Conservation (phyloP, 2,113 vertebrate genomes). For the Pygathrix nemaeus region DNA sequence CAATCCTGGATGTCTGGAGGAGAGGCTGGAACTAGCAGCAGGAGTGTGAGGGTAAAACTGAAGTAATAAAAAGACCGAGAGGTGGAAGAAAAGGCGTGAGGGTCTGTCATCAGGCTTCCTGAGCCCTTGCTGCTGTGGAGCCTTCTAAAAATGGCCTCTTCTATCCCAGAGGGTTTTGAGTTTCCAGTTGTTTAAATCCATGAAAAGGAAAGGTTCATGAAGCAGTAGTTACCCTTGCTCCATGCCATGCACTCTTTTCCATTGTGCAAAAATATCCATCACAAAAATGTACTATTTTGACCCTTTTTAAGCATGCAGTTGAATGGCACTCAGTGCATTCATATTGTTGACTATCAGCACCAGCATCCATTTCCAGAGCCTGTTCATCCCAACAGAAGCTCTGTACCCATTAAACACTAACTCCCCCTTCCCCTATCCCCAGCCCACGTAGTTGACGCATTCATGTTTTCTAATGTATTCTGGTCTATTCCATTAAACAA, state of each 20-base stretch:
- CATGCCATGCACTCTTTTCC: fast-evolving
- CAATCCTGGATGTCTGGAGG: fast-evolving
- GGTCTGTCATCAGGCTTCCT: neutral
- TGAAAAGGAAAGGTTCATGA: neutral
- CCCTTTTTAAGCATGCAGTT: neutral
- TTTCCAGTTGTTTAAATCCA: neutral
- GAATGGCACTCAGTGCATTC: fast-evolving
- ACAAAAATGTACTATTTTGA: fast-evolving
- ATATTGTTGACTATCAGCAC: fast-evolving
- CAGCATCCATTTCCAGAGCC: neutral
- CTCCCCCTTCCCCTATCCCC: fast-evolving
- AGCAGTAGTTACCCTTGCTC: fast-evolving
- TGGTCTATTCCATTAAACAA: neutral
- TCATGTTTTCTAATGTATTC: fast-evolving
- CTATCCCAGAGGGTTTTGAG: neutral
- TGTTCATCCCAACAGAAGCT: neutral
- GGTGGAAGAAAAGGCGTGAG: fast-evolving
- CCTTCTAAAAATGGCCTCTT: neutral
- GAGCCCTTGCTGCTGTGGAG: fast-evolving
- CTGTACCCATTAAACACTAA: fast-evolving
- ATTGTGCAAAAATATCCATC: fast-evolving
- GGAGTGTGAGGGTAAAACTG: fast-evolving
- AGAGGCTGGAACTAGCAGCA: fast-evolving
- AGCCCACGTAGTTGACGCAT: fast-evolving
- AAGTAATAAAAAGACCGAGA: fast-evolving